Evolutionary conservation across 2,888 invertebrate species (phyloP), one percentile per base, ranked within the genome.

Genomic region (Diarsia mendica): DNA sequence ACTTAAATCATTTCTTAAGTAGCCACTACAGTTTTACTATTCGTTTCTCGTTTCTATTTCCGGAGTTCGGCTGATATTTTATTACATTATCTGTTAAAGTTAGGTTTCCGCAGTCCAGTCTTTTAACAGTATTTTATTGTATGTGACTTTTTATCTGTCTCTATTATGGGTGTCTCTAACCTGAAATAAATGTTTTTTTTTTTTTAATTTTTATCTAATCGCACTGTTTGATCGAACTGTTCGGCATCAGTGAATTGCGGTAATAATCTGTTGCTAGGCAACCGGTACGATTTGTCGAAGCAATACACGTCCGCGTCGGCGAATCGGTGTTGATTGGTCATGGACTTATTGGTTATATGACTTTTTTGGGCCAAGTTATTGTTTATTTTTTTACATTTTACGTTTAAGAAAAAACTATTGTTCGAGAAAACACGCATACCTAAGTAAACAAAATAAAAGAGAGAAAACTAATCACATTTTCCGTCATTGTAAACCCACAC

Each of bases 381-480:
- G 15, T 15, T 48, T 13, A 48, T 15, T 15, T 48, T 48, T 48
- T 13, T 48, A 48, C 4, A 48, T 48, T 15, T 15, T 13, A 48
- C 4, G 13, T 48, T 48, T 13, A 15, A 48, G 46, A 13, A 48
- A 48, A 48, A 48, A 48, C 46, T 48, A 13, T 3, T 48, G 9
- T 18, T 28, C 8, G 15, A 58, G 58, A 15, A 58, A 58, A 58
- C 33, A 10, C 1, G 61, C 39, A 61, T n/a, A n/a, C n/a, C n/a
- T n/a, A 8, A 55, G 51, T 51, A 67, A 75, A 58, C 46, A 28
- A 75, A 67, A 81, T 46, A 67, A 51, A 51, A 58, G 5, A 66
- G 10, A 77, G 20, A 60, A n/a, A 64, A 39, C 63, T 67, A 55
- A 55, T 23, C 23, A 69, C 18, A 49, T 60, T 11, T 33, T 33